phyloP scores from a whole-genome alignment of 2,888 invertebrate species.

The Cephus runcator region DNA sequence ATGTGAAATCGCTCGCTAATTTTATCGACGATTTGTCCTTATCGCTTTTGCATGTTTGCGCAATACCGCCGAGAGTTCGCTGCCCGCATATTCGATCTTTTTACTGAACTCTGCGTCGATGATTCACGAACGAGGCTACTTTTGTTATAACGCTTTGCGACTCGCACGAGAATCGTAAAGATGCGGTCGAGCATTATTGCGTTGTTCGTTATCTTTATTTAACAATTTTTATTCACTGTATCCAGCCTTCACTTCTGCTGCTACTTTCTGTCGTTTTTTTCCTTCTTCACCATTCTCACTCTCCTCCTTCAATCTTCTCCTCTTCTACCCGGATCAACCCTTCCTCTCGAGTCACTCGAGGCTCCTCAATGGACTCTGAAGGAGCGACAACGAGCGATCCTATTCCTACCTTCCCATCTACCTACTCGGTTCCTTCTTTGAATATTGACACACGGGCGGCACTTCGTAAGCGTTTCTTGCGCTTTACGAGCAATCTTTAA shows the following conservation, averaged over 20 bases:
- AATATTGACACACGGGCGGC: slow-evolving; percentile 4
- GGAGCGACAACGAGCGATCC: neutral
- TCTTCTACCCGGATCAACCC: neutral
- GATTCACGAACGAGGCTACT: neutral
- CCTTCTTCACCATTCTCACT: neutral
- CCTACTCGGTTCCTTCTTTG: neutral
- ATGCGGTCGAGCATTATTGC: neutral
- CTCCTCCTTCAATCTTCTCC: neutral
- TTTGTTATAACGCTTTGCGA: neutral
- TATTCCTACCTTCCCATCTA: neutral
- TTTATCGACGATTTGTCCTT: neutral
- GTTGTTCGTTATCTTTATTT: neutral
- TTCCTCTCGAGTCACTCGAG: neutral
- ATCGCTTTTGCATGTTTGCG: neutral
- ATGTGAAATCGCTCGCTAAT: neutral
- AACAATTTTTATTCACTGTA: neutral
- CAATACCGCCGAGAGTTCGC: neutral
- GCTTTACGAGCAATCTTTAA: slow-evolving; percentile 13
- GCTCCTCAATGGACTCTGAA: neutral
- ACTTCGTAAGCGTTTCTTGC: slow-evolving; percentile 15
- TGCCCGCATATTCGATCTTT: neutral
- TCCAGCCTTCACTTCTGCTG: neutral
- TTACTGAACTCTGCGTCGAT: neutral
- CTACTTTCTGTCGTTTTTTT: neutral
- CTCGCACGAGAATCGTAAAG: neutral